Conservation (phyloP, 2,797 vertebrate genomes). For the Manis crassicaudata region DNA sequence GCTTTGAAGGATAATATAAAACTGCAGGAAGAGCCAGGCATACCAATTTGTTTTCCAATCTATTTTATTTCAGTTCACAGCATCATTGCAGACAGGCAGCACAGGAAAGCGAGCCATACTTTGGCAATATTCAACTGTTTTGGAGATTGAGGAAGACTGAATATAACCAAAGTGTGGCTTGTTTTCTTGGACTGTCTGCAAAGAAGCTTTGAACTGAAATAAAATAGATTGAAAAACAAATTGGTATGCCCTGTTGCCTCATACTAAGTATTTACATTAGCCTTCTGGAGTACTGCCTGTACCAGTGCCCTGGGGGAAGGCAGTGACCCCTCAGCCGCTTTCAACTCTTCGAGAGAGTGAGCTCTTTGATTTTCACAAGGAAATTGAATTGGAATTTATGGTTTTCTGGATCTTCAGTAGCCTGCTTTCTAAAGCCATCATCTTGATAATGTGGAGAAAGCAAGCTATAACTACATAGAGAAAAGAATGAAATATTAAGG, state of each 20-base stretch:
- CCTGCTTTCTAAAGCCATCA: conserved; percentile 73
- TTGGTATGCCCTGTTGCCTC: conserved; percentile 76
- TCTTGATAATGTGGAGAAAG: conserved; percentile 69
- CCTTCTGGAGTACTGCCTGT: conserved; percentile 46
- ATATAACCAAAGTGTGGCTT: conserved; percentile 78
- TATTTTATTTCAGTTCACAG: conserved; percentile 79
- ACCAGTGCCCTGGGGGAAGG: conserved; percentile 62
- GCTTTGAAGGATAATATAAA: conserved; percentile 71
- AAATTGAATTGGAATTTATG: conserved; percentile 78
- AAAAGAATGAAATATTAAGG: conserved; percentile 71
- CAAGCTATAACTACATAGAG: conserved; percentile 66
- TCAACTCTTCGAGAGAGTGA: conserved; percentile 67
- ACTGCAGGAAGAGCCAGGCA: conserved; percentile 61
- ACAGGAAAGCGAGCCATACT: conserved; percentile 50
- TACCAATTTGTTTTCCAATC: conserved; percentile 75
- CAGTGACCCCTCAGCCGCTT: conserved; percentile 75
- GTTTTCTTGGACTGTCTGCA: conserved; percentile 81
- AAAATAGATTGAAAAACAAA: conserved; percentile 87
- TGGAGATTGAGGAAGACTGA: conserved; percentile 58
- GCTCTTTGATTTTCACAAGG: conserved; percentile 79
- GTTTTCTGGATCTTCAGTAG: conserved; percentile 77
- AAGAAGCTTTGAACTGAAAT: conserved; percentile 83
- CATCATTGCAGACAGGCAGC: conserved; percentile 56
- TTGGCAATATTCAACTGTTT: conserved; percentile 70
- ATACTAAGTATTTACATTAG: conserved; percentile 74